phyloP scores from a whole-genome alignment of 2,113 vertebrate genomes.

The human (Homo sapiens) region GRCh38 chr12:116295001-116295500 shows the following conservation, averaged over 20 bases:
- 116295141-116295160: neutral
- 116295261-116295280: neutral
- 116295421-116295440: neutral
- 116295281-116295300: neutral
- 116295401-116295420: neutral
- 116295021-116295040: constrained; percentile 49
- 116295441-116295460: neutral
- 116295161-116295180: constrained; percentile 41
- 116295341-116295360: neutral
- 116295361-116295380: neutral
- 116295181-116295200: neutral
- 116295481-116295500: neutral
- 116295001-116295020: constrained; percentile 49
- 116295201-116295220: neutral
- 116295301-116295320: neutral
- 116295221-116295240: neutral
- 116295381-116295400: neutral
- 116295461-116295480: neutral
- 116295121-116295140: constrained; percentile 42
- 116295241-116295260: neutral
- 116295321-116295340: neutral
- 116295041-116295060: constrained; percentile 50
- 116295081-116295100: constrained; percentile 54
- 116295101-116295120: constrained; percentile 37
- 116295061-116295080: constrained; percentile 54